phyloP scores from a whole-genome alignment of 1,140 invertebrate genomes.

The Hylaeus anthracinus region DNA sequence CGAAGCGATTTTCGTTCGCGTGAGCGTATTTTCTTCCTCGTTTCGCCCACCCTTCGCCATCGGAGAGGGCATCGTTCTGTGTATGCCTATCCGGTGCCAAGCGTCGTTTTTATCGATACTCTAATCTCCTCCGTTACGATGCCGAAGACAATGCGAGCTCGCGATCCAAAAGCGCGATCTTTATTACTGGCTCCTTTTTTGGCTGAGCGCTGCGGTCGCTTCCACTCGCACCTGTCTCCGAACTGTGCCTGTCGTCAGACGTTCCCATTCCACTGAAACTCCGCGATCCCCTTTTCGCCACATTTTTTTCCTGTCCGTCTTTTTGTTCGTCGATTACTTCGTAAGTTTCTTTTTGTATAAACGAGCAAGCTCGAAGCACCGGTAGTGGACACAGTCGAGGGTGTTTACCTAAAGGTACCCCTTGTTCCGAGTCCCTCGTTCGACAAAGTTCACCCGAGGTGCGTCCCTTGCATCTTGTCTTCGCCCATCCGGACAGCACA shows the following conservation, averaged over 20 bases:
- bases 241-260: constrained; percentile 15
- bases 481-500: constrained; percentile 49
- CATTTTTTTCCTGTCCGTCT: not conserved
- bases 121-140: constrained; percentile 20
- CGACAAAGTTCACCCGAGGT: not conserved
- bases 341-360: too few species aligned
- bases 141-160: constrained; percentile 4
- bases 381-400: too few species aligned
- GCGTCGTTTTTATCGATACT: constrained; percentile 21
- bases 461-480: not conserved
- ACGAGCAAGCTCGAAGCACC: too few species aligned
- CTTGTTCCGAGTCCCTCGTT: not conserved
- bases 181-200: constrained; percentile 42
- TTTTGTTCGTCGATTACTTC: too few species aligned
- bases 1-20: constrained; percentile 1
- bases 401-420: too few species aligned
- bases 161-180: constrained; percentile 28
- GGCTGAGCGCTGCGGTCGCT: not conserved
- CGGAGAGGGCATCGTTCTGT: not conserved
- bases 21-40: not conserved
- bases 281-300: not conserved
- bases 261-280: constrained; percentile 7
- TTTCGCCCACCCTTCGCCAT: too few species aligned
- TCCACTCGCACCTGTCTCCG: constrained; percentile 20
- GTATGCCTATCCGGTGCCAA: constrained; percentile 15